A percentile compares a stretch with the other conserved stretches of the same genome.
Evolutionary conservation across 92 coral and sea anemone genomes (phyloP).

Genomic region (Zoanthus sansibaricus): DNA sequence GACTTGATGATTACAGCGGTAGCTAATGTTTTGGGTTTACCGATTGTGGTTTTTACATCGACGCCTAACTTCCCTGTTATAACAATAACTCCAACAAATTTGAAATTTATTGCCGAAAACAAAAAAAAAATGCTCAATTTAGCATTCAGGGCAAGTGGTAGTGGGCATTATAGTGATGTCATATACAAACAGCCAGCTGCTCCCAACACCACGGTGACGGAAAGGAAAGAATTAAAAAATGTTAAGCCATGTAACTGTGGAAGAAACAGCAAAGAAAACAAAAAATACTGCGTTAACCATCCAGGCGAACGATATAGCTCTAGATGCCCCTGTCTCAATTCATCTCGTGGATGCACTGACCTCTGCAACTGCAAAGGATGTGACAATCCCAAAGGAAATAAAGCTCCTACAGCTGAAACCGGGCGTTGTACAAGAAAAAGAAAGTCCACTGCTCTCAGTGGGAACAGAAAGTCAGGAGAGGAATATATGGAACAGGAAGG

Average conservation of each 20-base stretch:
- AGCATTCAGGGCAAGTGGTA: background rate
- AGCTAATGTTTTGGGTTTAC: background rate
- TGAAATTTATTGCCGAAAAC: background rate
- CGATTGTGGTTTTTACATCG: background rate
- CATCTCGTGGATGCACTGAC: slow-evolving; percentile 36
- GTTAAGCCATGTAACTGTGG: slow-evolving; percentile 54
- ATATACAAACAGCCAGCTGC: background rate
- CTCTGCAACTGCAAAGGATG: slow-evolving; percentile 61
- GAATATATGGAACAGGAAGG: slow-evolving; percentile 32
- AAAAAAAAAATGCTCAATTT: background rate
- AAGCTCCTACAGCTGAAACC: background rate
- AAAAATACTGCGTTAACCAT: slow-evolving; percentile 40
- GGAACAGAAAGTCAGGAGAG: slow-evolving; percentile 51
- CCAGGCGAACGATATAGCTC: slow-evolving; percentile 1
- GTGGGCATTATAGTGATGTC: background rate
- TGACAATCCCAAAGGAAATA: slow-evolving; percentile 48
- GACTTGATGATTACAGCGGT: no score
- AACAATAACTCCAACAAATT: background rate
- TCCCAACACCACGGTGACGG: background rate
- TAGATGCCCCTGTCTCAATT: slow-evolving; percentile 55
- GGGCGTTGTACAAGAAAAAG: slow-evolving; percentile 33
- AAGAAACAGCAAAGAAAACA: slow-evolving; percentile 51
- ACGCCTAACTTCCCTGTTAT: background rate
- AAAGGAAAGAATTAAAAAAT: background rate
- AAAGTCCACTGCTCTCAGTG: slow-evolving; percentile 36